Percentiles rank a stretch among this genome's conserved stretches.
Evolutionary conservation across 2,888 invertebrate species (phyloP).

Genomic region (Neria commutata): DNA sequence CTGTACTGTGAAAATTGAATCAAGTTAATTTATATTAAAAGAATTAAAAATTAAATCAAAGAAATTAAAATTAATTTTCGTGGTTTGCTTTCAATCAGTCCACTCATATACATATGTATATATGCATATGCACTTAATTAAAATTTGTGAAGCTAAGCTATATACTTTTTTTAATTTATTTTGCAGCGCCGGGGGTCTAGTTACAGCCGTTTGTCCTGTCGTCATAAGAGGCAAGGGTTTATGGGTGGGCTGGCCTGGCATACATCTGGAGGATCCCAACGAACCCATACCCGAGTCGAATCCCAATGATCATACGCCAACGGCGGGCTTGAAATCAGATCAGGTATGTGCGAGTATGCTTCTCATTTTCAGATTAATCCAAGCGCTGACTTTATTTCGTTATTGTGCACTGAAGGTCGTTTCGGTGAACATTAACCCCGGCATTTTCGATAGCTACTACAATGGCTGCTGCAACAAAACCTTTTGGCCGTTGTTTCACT

Average conservation of each 20-base stretch:
- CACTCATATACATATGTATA: no score
- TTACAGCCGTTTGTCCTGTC: slow-evolving; percentile 89
- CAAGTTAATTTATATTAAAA: no score
- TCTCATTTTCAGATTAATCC: slow-evolving; percentile 5
- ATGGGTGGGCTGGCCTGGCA: slow-evolving; percentile 93
- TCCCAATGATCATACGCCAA: slow-evolving; percentile 83
- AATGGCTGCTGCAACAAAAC: slow-evolving; percentile 92
- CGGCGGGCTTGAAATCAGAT: slow-evolving; percentile 81
- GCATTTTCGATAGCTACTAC: slow-evolving; percentile 84
- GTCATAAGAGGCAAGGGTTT: slow-evolving; percentile 83
- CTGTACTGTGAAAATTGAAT: no score
- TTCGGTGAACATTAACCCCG: slow-evolving; percentile 77
- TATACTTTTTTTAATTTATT: slow-evolving; percentile 7
- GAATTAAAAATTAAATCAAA: no score
- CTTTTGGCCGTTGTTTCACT: slow-evolving; percentile 91
- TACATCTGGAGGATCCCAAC: slow-evolving; percentile 77
- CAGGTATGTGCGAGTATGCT: slow-evolving; percentile 68
- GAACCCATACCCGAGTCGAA: slow-evolving; percentile 86
- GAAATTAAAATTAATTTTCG: no score
- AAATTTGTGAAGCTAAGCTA: no score
- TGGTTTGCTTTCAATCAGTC: no score
- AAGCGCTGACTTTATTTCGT: not conserved
- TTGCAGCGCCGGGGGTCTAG: slow-evolving; percentile 84
- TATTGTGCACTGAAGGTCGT: slow-evolving; percentile 74
- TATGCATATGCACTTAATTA: slow-evolving; percentile 5